Percentiles rank a stretch among this genome's conserved stretches.
Conservation (phyloP, 1,140 invertebrate genomes). For the Drosophila cardini region DNA sequence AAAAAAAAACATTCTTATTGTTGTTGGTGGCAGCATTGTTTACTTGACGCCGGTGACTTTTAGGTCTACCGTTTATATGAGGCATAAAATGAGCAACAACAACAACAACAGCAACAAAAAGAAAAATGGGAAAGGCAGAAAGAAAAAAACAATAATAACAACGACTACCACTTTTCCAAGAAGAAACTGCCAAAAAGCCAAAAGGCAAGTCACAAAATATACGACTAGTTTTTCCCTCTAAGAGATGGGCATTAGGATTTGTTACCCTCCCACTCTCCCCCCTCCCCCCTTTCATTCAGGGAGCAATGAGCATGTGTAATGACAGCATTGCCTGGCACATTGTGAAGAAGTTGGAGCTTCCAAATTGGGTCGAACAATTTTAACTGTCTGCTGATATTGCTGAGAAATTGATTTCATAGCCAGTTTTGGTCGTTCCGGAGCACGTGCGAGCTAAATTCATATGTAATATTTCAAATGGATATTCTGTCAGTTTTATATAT, state of each 20-base stretch:
- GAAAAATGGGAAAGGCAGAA: conserved; percentile 13
- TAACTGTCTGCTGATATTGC: conserved; percentile 31
- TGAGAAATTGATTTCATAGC: conserved; percentile 41
- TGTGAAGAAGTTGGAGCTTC: background rate
- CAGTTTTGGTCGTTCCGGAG: conserved; percentile 8
- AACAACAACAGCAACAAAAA: conserved; percentile 37
- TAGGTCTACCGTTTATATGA: conserved; percentile 67
- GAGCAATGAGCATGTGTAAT: conserved; percentile 46
- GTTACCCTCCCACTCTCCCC: background rate
- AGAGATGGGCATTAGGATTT: conserved; percentile 19
- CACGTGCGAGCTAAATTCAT: conserved; percentile 49
- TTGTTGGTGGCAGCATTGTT: conserved; percentile 54
- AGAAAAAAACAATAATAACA: conserved; percentile 14
- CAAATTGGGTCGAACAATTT: background rate
- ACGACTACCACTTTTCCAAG: conserved; percentile 22
- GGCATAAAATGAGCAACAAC: conserved; percentile 70
- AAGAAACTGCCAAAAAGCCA: conserved; percentile 11
- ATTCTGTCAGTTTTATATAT: too few relatives aligned
- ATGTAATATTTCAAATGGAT: conserved; percentile 20
- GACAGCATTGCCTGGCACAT: conserved; percentile 26
- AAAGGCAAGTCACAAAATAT: conserved; percentile 20
- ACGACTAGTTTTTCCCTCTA: conserved; percentile 7
- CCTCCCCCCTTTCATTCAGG: background rate
- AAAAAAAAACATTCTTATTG: conserved; percentile 21
- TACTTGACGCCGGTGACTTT: conserved; percentile 69